phyloP scores from a whole-genome alignment of 2,888 invertebrate species.

The Tetropium fuscum region DNA sequence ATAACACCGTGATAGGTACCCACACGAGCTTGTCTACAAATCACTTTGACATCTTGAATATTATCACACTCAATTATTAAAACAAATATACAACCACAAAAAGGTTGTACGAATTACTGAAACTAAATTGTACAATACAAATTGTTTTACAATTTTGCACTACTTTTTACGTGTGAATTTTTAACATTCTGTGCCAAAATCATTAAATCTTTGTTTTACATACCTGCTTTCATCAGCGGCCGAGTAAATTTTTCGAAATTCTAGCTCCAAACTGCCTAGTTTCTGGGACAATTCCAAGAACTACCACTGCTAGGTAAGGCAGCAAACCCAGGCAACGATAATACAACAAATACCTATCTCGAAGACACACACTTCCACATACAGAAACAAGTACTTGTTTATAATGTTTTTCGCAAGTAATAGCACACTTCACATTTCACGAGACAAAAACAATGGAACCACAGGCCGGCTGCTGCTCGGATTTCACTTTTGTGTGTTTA shows the following conservation, averaged over 20 bases:
- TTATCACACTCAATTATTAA: background rate
- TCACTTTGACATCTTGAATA: constrained; percentile 24
- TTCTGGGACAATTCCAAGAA: constrained; percentile 13
- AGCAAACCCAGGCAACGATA: constrained; percentile 42
- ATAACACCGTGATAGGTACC: constrained; percentile 32
- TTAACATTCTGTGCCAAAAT: too few relatives aligned
- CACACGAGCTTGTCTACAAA: constrained; percentile 12
- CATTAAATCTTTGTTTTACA: too few relatives aligned
- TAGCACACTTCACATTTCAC: constrained; percentile 20
- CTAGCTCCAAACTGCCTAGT: background rate
- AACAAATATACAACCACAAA: background rate
- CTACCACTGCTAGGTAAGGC: constrained; percentile 39
- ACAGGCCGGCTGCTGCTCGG: constrained; percentile 42
- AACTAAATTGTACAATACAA: too few relatives aligned
- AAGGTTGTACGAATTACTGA: too few relatives aligned
- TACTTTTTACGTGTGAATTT: too few relatives aligned
- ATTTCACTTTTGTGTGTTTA: constrained; percentile 58
- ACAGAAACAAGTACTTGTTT: background rate
- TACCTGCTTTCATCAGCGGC: too few relatives aligned
- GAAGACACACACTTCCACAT: too few relatives aligned
- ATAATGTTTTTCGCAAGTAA: background rate
- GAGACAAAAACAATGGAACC: constrained; percentile 15
- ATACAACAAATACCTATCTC: too few relatives aligned
- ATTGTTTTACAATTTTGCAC: too few relatives aligned
- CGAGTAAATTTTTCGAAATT: background rate